Evolutionary conservation across 2,797 vertebrate species (phyloP).

Genomic region (Enteromius radiatus): DNA sequence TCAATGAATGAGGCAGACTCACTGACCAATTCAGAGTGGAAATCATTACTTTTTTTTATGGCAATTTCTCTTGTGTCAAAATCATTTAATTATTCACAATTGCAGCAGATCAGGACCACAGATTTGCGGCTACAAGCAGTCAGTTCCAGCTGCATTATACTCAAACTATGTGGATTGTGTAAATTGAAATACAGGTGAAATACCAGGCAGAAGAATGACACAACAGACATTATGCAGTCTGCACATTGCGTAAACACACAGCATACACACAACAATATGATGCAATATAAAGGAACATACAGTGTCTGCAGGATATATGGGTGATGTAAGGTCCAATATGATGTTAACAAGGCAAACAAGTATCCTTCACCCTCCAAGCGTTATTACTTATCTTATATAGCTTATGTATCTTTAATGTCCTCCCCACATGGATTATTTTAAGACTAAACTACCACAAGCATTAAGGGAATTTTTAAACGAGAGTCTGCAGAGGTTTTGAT

Average conservation of each 20-base stretch:
- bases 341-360: slow-evolving; percentile 14
- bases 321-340: slow-evolving; percentile 19
- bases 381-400: neutral
- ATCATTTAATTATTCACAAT: neutral
- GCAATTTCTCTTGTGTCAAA: neutral
- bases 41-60: neutral
- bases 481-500: neutral
- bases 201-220: neutral
- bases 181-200: slow-evolving; percentile 9
- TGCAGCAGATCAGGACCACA: neutral
- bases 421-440: neutral
- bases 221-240: slow-evolving; percentile 1
- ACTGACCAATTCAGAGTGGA: neutral
- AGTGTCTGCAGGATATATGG: slow-evolving; percentile 10
- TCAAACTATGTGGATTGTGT: neutral
- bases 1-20: neutral
- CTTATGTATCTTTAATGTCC: slow-evolving; percentile 6
- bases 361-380: neutral
- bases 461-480: neutral
- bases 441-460: neutral
- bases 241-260: neutral
- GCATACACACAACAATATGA: slow-evolving; percentile 9
- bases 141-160: neutral
- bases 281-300: slow-evolving; percentile 11
- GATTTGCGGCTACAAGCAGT: neutral